These are phyloP conservation scores for Chionodraco myersi DNA, from an alignment of 2,113 vertebrate species.

Conservation along the genomic window DNA sequence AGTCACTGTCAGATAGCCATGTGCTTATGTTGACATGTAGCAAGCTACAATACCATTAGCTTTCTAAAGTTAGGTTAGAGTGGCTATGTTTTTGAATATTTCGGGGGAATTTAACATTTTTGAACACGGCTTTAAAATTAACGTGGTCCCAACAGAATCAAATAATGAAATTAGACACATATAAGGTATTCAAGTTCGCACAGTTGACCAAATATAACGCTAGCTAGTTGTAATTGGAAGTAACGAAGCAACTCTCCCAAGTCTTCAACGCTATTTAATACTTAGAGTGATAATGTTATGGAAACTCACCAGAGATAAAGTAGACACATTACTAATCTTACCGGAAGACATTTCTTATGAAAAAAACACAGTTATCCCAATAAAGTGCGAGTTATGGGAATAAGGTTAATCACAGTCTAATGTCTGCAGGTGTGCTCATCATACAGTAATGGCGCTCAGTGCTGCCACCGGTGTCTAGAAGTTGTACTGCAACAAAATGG, in stretches of 20 bases:
- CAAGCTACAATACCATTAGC: background rate
- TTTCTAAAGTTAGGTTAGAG: background rate
- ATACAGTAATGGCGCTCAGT: background rate
- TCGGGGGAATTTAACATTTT: background rate
- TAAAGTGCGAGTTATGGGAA: background rate
- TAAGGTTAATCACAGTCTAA: background rate
- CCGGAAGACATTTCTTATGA: too few relatives aligned
- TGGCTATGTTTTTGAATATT: background rate
- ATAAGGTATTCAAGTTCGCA: background rate
- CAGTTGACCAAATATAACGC: background rate
- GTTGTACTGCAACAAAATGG: background rate
- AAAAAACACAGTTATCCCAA: background rate
- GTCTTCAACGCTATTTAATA: background rate
- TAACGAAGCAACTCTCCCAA: background rate
- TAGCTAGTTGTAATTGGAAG: background rate
- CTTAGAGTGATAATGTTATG: background rate
- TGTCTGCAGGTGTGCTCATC: background rate
- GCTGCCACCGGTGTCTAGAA: slow-evolving; percentile 32
- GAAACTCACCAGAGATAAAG: slow-evolving; percentile 11
- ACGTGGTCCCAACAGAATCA: background rate
- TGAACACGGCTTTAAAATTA: background rate
- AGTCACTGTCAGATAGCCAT: background rate
- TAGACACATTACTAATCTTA: background rate
- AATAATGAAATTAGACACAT: background rate
- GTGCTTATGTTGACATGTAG: background rate